phyloP scores from a whole-genome alignment of 2,797 vertebrate genomes.

The Falco biarmicus region DNA sequence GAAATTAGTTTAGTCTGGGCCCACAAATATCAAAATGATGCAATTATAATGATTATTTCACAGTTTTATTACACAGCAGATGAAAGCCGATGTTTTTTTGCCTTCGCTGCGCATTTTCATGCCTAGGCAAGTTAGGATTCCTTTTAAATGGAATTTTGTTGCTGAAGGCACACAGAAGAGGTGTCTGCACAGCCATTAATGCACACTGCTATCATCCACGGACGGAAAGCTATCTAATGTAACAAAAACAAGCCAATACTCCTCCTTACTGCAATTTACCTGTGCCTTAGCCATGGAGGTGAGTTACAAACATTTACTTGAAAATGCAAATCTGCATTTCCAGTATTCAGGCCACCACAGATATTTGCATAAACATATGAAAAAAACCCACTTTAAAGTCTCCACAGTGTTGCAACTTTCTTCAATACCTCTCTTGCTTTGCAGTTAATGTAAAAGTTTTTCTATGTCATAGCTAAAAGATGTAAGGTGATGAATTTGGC shows the following conservation, averaged over 20 bases:
- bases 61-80: constrained; percentile 4
- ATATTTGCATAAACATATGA: background rate
- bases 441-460: background rate
- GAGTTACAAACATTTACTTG: background rate
- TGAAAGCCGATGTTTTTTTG: constrained; percentile 28
- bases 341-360: background rate
- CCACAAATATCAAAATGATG: constrained; percentile 2
- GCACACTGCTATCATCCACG: background rate
- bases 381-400: background rate
- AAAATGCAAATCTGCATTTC: constrained; percentile 28
- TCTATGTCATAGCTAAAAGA: background rate
- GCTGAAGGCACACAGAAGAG: constrained; percentile 36
- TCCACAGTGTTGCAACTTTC: background rate
- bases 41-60: constrained; percentile 50
- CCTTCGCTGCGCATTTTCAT: background rate
- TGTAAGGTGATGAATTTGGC: background rate
- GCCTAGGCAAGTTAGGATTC: constrained; percentile 46
- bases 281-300: background rate
- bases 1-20: constrained; percentile 15
- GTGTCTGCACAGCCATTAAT: background rate
- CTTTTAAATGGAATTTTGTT: constrained; percentile 31
- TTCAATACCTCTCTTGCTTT: background rate
- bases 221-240: background rate
- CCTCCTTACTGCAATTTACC: constrained; percentile 10
- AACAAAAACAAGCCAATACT: background rate